Base-by-base conservation (phyloP, 2,797 vertebrate species). In the Gymnopithys bicolor region DNA sequence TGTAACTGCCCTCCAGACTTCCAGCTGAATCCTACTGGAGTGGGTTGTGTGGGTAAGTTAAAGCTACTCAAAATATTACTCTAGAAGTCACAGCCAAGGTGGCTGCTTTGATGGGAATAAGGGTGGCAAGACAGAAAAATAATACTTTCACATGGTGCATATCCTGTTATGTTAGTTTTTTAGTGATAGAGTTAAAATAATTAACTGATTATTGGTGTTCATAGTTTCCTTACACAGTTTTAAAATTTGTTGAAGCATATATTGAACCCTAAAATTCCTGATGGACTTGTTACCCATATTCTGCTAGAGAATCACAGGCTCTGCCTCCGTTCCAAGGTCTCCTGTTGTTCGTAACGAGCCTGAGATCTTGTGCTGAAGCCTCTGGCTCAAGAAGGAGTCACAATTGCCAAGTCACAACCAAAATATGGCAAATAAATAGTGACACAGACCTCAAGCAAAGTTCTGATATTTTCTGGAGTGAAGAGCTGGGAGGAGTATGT, bases 1-100 rank as follows among this genome's bases (percentile, higher is more conserved):
- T 98, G 98, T 82, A 98, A 98, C n/a, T 99, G 98, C 84, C 98
- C 98, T 27, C 97, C 98, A 13, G 98, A 98, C 83, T 99, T 98
- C 83, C 98, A 98, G 84, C 96, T 98, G 75, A 98, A 98, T 91
- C 98, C 98, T 73, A 98, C 98, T 8, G 98, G 98, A 63, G 98
- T 98, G 53, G 98, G 98, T 66, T 98, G 98, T 97, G 98, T 98
- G 84, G 98, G 98, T 98, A 97, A 98, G 98, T 95, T 55, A 94
- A 95, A 93, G 3, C 22, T 56, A 10, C 39, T 11, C 63, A 14
- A 78, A 59, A 4, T 43, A 32, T 48, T 27, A 32, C 10, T 51
- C 37, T 3, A 79, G 77, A 77, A 77, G 37, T 51, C 8, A 80
- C 16, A 60, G 41, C 7, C 35, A 28, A 7, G 7, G 22, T 49